Evolutionary conservation across 2,113 vertebrate species (phyloP).

Genomic region (Montifringilla adamsi): DNA sequence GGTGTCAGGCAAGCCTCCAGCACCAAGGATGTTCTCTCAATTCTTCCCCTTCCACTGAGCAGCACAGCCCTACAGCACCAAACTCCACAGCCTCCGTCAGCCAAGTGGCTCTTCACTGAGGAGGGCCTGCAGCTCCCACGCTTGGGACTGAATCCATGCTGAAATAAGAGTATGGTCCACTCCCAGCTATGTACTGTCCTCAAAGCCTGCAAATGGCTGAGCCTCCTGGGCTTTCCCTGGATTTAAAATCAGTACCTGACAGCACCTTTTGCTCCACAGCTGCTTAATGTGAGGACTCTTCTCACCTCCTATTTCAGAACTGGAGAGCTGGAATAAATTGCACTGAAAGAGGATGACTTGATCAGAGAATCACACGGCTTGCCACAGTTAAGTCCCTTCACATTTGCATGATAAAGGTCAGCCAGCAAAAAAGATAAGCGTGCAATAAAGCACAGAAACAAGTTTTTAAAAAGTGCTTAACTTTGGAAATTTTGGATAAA

Average conservation of each 20-base stretch:
- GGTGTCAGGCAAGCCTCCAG: background rate
- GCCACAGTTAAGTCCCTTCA: conserved; percentile 37
- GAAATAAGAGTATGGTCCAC: background rate
- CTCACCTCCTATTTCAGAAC: conserved; percentile 1
- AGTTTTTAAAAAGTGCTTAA: background rate
- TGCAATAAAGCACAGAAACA: conserved; percentile 15
- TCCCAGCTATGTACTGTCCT: background rate
- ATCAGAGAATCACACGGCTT: background rate
- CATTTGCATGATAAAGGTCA: conserved; percentile 48
- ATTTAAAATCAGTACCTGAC: background rate
- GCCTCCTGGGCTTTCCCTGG: background rate
- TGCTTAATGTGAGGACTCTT: background rate
- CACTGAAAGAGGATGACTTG: background rate
- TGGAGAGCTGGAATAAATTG: background rate
- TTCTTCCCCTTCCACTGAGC: background rate
- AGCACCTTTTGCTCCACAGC: background rate
- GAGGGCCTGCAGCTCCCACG: background rate
- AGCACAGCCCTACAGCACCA: background rate
- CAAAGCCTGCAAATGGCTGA: background rate
- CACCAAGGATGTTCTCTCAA: background rate
- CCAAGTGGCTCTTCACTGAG: rapidly evolving
- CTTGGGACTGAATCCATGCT: rapidly evolving
- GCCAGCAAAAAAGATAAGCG: background rate
- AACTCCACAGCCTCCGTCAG: background rate
- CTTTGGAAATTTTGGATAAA: background rate